phyloP scores from a whole-genome alignment of 37 sponge, comb jelly and placozoan species.

The Amphimedon queenslandica region DNA sequence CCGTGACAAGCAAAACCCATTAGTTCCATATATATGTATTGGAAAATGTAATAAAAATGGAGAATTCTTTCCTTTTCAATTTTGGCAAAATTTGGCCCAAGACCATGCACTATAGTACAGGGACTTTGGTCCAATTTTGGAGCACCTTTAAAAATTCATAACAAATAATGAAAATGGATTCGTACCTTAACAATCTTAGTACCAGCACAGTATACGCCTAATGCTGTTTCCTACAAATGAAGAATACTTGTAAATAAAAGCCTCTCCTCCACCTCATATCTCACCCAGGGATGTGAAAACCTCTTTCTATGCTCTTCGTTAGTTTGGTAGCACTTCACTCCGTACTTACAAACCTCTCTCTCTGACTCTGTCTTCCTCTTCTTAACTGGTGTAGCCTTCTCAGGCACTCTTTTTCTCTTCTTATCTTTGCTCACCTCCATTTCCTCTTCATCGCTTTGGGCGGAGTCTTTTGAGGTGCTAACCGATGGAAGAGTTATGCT shows the following conservation, averaged over 20 bases:
- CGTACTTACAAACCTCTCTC: slow-evolving; percentile 38
- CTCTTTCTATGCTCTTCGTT: slow-evolving; percentile 24
- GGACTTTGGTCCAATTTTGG: too few species aligned
- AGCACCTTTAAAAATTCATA: background rate
- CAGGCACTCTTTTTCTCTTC: slow-evolving; percentile 3
- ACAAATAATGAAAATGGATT: background rate
- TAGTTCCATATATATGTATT: too few species aligned
- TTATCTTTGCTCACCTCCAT: slow-evolving; percentile 9
- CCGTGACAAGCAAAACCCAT: too few species aligned
- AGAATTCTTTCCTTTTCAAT: too few species aligned
- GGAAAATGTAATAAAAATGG: too few species aligned
- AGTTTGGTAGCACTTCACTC: slow-evolving; percentile 56
- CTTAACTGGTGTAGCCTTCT: background rate
- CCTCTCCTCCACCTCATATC: background rate
- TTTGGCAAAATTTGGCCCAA: too few species aligned
- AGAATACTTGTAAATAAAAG: too few species aligned
- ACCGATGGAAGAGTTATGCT: too few species aligned
- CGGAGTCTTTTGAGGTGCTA: too few species aligned
- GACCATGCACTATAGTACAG: too few species aligned
- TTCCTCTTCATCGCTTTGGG: slow-evolving; percentile 29
- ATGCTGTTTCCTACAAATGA: too few species aligned
- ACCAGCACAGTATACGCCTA: slow-evolving; percentile 25
- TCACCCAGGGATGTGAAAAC: slow-evolving; percentile 42
- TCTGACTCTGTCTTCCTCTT: background rate
- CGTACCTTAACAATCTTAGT: slow-evolving; percentile 9